These are phyloP conservation scores for Odontamblyopus lacepedii DNA, from an alignment of 2,797 vertebrate species.

Conservation along the genomic window DNA sequence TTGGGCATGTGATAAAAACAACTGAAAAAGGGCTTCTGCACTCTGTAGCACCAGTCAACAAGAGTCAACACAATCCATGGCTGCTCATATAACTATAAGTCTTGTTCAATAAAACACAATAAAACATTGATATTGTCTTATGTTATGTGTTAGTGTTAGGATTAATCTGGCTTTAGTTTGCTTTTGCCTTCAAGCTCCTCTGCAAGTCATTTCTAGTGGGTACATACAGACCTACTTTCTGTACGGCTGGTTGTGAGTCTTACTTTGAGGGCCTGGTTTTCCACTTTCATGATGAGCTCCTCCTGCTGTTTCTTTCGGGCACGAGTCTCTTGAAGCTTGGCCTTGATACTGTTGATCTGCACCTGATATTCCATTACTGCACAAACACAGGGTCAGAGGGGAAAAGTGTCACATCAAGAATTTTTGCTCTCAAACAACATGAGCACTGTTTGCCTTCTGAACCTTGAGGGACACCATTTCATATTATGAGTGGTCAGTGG, in stretches of 20 bases:
- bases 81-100: constrained; percentile 53
- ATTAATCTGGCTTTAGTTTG: constrained; percentile 5
- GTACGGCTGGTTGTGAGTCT: constrained; percentile 37
- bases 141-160: not conserved
- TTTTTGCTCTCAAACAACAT: constrained; percentile 11
- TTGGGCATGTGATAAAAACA: constrained; percentile 63
- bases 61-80: constrained; percentile 43
- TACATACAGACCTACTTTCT: constrained; percentile 39
- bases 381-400: constrained; percentile 19
- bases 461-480: constrained; percentile 26
- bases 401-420: not conserved
- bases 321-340: constrained; percentile 93
- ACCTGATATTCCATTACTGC: constrained; percentile 94
- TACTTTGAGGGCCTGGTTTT: constrained; percentile 97
- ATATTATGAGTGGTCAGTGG: constrained; percentile 45
- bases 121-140: constrained; percentile 36
- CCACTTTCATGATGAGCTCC: constrained; percentile 97
- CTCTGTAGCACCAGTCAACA: constrained; percentile 44
- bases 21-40: constrained; percentile 54
- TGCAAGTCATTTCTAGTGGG: constrained; percentile 35
- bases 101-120: constrained; percentile 38
- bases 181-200: constrained; percentile 40
- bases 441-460: constrained; percentile 21
- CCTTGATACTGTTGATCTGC: constrained; percentile 91
- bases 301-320: constrained; percentile 95